Conservation (phyloP, 2,888 invertebrate genomes). For the Trichogramma dendrolimi region DNA sequence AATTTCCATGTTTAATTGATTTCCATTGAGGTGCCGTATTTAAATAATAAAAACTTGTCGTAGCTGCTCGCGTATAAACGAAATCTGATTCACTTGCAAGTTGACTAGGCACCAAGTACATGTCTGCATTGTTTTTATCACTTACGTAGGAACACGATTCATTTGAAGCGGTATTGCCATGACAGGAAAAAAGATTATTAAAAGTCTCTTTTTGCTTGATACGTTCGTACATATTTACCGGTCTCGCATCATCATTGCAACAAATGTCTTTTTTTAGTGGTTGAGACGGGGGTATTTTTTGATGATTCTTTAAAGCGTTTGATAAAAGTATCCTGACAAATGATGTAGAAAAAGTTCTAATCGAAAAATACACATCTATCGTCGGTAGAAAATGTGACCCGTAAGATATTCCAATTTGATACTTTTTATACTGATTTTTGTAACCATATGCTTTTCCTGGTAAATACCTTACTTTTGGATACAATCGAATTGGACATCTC, state of each 20-base stretch:
- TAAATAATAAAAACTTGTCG: neutral
- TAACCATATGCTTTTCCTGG: neutral
- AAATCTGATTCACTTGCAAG: neutral
- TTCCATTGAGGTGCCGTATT: conserved; percentile 8
- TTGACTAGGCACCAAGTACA: neutral
- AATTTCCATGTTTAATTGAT: conserved; percentile 1
- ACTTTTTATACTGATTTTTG: conserved; percentile 1
- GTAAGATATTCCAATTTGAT: neutral
- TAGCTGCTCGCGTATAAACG: neutral
- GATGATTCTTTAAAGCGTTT: neutral
- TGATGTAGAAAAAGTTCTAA: neutral
- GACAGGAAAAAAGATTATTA: neutral
- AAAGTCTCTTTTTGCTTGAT: neutral
- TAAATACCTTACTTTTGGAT: neutral
- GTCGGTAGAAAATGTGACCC: neutral
- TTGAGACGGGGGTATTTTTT: neutral
- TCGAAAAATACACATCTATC: neutral
- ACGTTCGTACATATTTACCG: neutral
- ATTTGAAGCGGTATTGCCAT: neutral
- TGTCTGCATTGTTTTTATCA: neutral
- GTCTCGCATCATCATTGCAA: too few relatives aligned
- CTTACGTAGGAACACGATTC: neutral
- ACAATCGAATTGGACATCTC: neutral
- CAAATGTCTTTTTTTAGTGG: too few relatives aligned
- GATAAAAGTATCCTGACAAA: neutral